A percentile compares a stretch with the other conserved stretches of the same genome.
These are phyloP conservation scores for Macaria notata DNA, from an alignment of 2,888 invertebrate species.

Conservation along the genomic window DNA sequence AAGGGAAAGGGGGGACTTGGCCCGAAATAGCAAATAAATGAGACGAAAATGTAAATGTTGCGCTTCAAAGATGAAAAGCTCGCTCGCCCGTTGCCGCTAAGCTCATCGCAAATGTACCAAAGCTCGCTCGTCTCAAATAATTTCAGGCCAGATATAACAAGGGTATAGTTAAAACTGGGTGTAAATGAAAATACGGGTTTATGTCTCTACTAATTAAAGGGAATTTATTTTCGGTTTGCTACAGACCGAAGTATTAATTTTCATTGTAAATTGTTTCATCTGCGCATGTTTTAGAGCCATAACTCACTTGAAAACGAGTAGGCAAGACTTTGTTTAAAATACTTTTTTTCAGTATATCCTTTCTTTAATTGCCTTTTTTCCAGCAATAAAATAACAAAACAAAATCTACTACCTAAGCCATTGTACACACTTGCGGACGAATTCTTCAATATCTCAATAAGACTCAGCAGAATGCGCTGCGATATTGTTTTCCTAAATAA, in stretches of 20 bases:
- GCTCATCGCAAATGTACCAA: constrained; percentile 80
- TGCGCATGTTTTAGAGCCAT: too few species aligned
- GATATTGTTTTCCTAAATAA: constrained; percentile 39
- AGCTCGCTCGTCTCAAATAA: constrained; percentile 77
- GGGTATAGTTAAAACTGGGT: constrained; percentile 44
- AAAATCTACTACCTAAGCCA: neutral
- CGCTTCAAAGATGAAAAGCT: constrained; percentile 82
- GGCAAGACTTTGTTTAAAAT: too few species aligned
- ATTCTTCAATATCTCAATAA: constrained; percentile 12
- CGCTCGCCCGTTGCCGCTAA: constrained; percentile 76
- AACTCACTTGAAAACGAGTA: too few species aligned
- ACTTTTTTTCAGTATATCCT: too few species aligned
- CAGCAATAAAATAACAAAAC: neutral
- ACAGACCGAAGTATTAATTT: constrained; percentile 1
- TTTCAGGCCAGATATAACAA: constrained; percentile 71
- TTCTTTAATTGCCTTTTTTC: too few species aligned
- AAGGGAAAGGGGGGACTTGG: constrained; percentile 53
- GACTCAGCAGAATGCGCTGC: constrained; percentile 10
- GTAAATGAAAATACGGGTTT: constrained; percentile 43
- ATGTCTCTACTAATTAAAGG: constrained; percentile 44
- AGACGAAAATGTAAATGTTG: constrained; percentile 83
- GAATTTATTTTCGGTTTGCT: constrained; percentile 29
- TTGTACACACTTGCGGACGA: constrained; percentile 8
- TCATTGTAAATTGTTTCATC: constrained; percentile 1
- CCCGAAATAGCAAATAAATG: constrained; percentile 83